A percentile compares a stretch with the other conserved stretches of the same genome.
phyloP scores from a whole-genome alignment of 2,888 invertebrate genomes.

The Heteropelma amictum region DNA sequence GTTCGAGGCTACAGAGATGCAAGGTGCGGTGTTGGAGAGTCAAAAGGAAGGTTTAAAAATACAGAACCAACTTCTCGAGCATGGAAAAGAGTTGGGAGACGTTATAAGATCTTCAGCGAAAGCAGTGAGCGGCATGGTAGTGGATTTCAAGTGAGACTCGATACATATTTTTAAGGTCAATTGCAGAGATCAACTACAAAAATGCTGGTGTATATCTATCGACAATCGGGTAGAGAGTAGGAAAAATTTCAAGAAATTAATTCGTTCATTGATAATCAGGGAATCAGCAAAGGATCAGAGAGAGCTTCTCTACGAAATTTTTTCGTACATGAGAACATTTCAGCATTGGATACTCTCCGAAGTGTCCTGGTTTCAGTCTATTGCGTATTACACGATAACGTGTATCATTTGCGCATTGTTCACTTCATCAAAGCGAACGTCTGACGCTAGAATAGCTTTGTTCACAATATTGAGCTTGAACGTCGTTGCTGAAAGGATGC shows the following conservation, averaged over 20 bases:
- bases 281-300: slow-evolving; percentile 80
- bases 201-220: too few species aligned
- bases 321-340: slow-evolving; percentile 80
- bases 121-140: slow-evolving; percentile 77
- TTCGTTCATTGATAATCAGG: too few species aligned
- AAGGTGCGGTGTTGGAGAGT: slow-evolving; percentile 77
- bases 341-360: slow-evolving; percentile 83
- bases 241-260: too few species aligned
- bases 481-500: slow-evolving; percentile 79
- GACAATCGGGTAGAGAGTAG: too few species aligned
- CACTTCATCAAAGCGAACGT: slow-evolving; percentile 80
- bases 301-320: slow-evolving; percentile 80
- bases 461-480: slow-evolving; percentile 79
- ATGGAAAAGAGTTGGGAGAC: slow-evolving; percentile 77
- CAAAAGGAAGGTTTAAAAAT: slow-evolving; percentile 78
- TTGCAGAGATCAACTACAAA: too few species aligned
- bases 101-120: slow-evolving; percentile 79
- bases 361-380: slow-evolving; percentile 82
- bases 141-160: slow-evolving; percentile 77
- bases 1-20: slow-evolving; percentile 77
- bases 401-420: slow-evolving; percentile 80
- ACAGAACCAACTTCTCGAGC: slow-evolving; percentile 79
- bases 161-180: background rate
- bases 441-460: slow-evolving; percentile 80
- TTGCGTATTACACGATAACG: slow-evolving; percentile 81